A percentile compares a stretch with the other conserved stretches of the same genome.
Conservation (phyloP, 92 coral and sea anemone species). For the Virgularia gustaviana region DNA sequence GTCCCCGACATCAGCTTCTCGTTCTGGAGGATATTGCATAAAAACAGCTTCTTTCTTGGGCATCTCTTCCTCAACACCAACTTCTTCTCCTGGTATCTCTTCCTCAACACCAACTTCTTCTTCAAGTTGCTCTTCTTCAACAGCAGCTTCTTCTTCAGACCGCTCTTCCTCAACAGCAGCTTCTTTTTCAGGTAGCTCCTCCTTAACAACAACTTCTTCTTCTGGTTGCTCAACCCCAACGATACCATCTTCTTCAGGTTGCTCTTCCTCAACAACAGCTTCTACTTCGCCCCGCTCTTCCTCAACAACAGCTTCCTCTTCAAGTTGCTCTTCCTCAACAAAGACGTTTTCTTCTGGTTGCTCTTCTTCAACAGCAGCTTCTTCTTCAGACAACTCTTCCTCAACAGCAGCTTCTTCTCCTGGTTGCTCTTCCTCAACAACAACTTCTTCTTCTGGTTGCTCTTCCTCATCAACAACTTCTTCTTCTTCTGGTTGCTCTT, state of each 20-base stretch:
- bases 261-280: conserved; percentile 60
- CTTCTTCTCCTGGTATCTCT: neutral
- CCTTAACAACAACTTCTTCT: neutral
- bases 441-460: neutral
- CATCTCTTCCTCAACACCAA: neutral
- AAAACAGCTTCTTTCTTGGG: conserved; percentile 57
- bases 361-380: conserved; percentile 60
- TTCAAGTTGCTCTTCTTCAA: neutral
- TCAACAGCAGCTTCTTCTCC: conserved; percentile 50
- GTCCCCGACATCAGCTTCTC: neutral
- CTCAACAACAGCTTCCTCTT: conserved; percentile 51
- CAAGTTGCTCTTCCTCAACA: conserved; percentile 62
- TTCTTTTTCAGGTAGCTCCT: neutral
- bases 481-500: neutral
- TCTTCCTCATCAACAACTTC: neutral
- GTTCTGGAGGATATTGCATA: conserved; percentile 49
- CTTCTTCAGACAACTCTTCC: conserved; percentile 60
- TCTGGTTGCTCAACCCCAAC: conserved; percentile 54
- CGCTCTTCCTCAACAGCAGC: neutral
- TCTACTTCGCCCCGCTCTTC: conserved; percentile 62
- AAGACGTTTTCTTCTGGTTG: conserved; percentile 71
- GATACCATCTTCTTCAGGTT: conserved; percentile 68
- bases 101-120: neutral
- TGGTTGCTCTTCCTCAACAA: conserved; percentile 24
- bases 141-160: neutral